A percentile compares a stretch with the other conserved stretches of the same genome.
Conservation (phyloP, 2,888 invertebrate genomes). For the Chaetoderma sp. region DNA sequence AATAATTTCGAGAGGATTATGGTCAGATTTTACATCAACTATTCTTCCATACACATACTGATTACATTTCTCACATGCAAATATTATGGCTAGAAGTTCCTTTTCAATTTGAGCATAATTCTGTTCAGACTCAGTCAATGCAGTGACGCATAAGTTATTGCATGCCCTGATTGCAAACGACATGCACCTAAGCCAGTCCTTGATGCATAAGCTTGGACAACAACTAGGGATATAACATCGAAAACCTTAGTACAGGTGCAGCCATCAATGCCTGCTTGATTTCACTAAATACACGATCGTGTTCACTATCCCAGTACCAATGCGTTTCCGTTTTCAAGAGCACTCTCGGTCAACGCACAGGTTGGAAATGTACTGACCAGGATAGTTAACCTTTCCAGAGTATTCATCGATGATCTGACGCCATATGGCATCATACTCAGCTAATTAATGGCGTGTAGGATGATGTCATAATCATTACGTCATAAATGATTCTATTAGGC, state of each 20-base stretch:
- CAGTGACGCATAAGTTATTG: constrained; percentile 36
- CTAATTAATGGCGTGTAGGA: no score
- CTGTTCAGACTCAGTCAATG: constrained; percentile 30
- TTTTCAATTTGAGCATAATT: constrained; percentile 38
- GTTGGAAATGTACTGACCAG: no score
- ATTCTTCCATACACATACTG: constrained; percentile 31
- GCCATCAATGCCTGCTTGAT: constrained; percentile 28
- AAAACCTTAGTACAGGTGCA: constrained; percentile 29
- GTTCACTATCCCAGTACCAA: constrained; percentile 14
- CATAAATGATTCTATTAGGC: no score
- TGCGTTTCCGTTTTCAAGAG: constrained; percentile 25
- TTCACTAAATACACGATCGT: constrained; percentile 10
- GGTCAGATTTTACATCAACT: constrained; percentile 34
- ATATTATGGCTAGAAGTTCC: constrained; percentile 30
- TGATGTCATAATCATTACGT: no score
- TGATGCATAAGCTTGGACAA: constrained; percentile 28
- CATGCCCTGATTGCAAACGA: constrained; percentile 28
- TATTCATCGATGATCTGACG: no score
- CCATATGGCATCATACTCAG: no score
- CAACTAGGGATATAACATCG: constrained; percentile 6
- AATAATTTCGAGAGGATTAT: constrained; percentile 33
- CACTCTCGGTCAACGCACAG: no score
- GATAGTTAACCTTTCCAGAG: no score
- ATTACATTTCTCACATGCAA: constrained; percentile 31
- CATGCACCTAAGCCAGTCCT: constrained; percentile 29